phyloP scores from a whole-genome alignment of 2,113 vertebrate species.

The Tautogolabrus adspersus region DNA sequence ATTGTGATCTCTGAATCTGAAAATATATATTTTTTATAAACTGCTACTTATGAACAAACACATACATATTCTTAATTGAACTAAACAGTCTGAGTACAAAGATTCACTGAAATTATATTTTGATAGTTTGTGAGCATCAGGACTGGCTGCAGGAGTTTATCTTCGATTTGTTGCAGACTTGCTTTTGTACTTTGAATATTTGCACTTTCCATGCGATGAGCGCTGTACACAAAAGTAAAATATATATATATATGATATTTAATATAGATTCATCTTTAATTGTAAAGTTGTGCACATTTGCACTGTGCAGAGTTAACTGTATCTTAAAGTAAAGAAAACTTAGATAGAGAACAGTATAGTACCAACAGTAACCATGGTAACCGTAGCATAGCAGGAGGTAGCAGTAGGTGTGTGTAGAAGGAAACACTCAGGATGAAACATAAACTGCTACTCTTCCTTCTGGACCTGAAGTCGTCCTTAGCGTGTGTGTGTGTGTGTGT shows the following conservation, averaged over 20 bases:
- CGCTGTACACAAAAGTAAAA: neutral
- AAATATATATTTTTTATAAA: too few relatives aligned
- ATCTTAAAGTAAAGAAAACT: neutral
- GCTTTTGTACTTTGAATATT: neutral
- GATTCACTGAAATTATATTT: too few relatives aligned
- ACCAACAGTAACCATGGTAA: neutral
- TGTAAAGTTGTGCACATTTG: conserved; percentile 10
- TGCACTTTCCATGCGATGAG: conserved; percentile 8
- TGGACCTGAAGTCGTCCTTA: neutral
- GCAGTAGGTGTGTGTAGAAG: neutral
- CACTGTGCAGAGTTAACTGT: neutral
- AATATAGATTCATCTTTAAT: neutral
- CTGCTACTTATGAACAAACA: too few relatives aligned
- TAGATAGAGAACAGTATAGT: neutral
- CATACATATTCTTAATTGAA: too few relatives aligned
- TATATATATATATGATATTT: neutral
- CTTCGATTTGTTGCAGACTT: neutral
- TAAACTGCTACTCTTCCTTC: conserved; percentile 6
- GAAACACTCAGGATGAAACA: conserved; percentile 46
- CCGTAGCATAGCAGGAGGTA: neutral
- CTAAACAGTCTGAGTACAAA: too few relatives aligned
- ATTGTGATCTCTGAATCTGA: too few relatives aligned
- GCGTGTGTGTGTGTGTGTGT: neutral
- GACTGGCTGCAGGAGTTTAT: neutral
- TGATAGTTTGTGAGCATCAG: too few relatives aligned